Base-by-base conservation (phyloP, 2,113 vertebrate genomes). In the Leucopsar rothschildi region DNA sequence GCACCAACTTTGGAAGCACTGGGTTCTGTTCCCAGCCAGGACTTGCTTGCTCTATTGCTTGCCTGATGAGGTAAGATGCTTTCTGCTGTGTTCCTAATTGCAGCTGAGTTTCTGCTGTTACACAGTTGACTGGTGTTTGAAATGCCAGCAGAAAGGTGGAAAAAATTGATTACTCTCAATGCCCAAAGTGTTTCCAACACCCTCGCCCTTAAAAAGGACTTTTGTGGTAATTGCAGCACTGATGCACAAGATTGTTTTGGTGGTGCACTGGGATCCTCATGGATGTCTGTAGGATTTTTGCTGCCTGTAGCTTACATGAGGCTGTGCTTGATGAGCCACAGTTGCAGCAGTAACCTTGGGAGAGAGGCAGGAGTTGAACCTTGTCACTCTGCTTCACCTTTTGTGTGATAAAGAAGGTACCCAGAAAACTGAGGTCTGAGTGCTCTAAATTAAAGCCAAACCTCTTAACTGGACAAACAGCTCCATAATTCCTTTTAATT, bases 21-120 rank as follows among this genome's bases (percentile, higher is more conserved):
- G 69, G 16, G 27, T 82, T 72, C 50, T 69, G 50, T 56, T 92
- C 49, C 37, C 57, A 90, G 82, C 75, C 75, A 88, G 82, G 63
- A 56, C 44, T 78, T 11, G 0, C 66, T 77, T 23, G 25, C 42
- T 73, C n/a, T 70, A 2, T 82, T 71, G 55, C 73, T 56, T 61
- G 66, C 68, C 49, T 44, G 81, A 16, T 21, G 24, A 64, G 76
- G 35, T 52, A 29, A 72, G 82, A 22, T 59, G 64, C 79, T 86
- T 82, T 87, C 77, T 82, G 3, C 73, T 45, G 49, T 11, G 57
- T n/a, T 86, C 61, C 33, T 89, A 63, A 81, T 52, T 55, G 72
- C 1, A 1, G 39, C 73, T 76, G 45, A 73, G 75, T 45, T 69
- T 82, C 28, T 79, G 31, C 66, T 52, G 57, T 73, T 85, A 11